Conservation (phyloP, 2,113 vertebrate genomes). For the Chloebia gouldiae region DNA sequence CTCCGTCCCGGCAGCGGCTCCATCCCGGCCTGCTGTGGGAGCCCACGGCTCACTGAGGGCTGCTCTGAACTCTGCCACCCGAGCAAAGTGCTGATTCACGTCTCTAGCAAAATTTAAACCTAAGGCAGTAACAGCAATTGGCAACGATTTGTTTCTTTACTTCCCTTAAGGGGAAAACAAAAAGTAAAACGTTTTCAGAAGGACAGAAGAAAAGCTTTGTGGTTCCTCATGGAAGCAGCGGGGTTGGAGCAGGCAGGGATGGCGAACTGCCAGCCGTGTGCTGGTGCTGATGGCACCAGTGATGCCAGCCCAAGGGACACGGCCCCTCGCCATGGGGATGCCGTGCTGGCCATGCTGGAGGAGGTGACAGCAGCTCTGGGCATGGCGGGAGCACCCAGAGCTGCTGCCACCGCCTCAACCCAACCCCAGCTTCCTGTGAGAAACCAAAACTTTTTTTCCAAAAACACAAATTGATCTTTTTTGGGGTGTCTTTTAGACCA, state of each 20-base stretch:
- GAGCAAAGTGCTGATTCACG: background rate
- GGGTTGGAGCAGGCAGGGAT: background rate
- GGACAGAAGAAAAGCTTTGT: conserved; percentile 44
- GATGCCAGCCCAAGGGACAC: background rate
- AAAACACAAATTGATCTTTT: background rate
- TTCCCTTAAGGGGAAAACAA: conserved; percentile 26
- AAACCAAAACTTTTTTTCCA: background rate
- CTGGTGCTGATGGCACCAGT: rapidly evolving
- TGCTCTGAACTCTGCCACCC: background rate
- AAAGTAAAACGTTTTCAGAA: background rate
- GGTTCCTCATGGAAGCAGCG: background rate
- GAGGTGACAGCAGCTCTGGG: rapidly evolving
- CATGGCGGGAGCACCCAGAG: background rate
- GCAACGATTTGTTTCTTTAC: background rate
- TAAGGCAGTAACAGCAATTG: background rate
- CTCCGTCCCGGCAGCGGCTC: background rate
- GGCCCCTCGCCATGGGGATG: rapidly evolving
- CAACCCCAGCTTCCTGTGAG: background rate
- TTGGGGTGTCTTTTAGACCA: background rate
- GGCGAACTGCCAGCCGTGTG: rapidly evolving
- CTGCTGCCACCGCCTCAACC: background rate
- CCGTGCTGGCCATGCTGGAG: rapidly evolving
- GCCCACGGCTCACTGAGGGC: conserved; percentile 33
- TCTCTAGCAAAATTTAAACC: background rate
- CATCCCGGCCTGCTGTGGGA: background rate